phyloP scores from a whole-genome alignment of 2,888 invertebrate species.

The Dryadula phaetusa region DNA sequence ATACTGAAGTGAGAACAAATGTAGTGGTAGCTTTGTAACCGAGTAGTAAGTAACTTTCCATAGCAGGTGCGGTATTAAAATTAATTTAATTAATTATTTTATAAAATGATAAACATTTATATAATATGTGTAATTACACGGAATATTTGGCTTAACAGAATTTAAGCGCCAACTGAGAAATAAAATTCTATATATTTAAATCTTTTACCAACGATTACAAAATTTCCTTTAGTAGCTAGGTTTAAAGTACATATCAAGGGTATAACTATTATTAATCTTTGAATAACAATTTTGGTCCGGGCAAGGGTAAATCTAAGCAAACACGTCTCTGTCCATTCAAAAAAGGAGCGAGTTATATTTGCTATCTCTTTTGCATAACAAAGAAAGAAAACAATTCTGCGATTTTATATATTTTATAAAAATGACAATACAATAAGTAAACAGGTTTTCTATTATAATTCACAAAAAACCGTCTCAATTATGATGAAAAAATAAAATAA shows the following conservation, averaged over 20 bases:
- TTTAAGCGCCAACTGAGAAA: no score
- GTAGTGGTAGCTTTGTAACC: conserved; percentile 2
- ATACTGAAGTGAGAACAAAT: conserved; percentile 30
- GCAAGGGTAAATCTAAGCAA: neutral
- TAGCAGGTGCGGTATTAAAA: neutral
- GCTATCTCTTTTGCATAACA: conserved; percentile 5
- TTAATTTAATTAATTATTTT: no score
- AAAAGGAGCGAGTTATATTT: neutral
- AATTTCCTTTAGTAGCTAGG: no score
- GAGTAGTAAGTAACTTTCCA: conserved; percentile 16
- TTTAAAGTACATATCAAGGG: no score
- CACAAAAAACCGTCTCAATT: neutral
- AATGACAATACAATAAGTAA: neutral
- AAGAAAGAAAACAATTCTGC: neutral
- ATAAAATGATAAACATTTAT: no score
- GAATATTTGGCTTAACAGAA: no score
- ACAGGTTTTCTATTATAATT: neutral
- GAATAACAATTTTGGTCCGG: neutral
- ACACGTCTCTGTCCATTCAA: neutral
- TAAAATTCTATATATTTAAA: no score
- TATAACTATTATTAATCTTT: neutral
- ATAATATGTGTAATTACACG: no score
- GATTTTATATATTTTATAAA: neutral
- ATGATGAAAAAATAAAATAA: neutral
- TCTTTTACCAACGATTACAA: no score